phyloP scores from a whole-genome alignment of 2,888 invertebrate genomes.

The Eilema caniola region DNA sequence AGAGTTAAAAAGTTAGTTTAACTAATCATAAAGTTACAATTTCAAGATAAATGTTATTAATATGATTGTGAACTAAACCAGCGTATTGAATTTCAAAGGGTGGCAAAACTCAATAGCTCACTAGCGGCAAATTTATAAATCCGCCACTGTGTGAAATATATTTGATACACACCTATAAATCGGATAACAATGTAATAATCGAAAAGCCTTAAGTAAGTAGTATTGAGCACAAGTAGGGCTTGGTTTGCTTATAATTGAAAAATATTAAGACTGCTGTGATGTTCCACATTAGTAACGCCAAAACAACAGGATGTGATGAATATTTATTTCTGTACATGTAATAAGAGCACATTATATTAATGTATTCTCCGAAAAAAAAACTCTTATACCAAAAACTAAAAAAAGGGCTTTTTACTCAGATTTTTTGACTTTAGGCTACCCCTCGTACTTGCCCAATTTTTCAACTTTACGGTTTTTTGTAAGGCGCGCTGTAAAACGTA shows the following conservation, averaged over 20 bases:
- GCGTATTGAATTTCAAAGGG: no score
- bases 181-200: no score
- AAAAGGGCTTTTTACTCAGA: not conserved
- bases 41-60: no score
- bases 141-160: no score
- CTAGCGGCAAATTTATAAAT: no score
- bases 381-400: not conserved
- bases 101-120: no score
- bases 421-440: not conserved
- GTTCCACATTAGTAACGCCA: not conserved
- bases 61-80: no score
- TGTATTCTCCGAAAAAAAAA: not conserved
- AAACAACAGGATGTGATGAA: not conserved
- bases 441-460: conserved; percentile 18
- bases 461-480: conserved; percentile 35
- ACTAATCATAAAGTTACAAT: no score
- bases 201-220: no score
- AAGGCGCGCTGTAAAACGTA: conserved; percentile 30
- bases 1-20: no score
- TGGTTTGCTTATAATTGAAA: not conserved
- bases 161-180: no score
- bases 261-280: not conserved
- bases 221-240: not conserved
- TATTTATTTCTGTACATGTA: not conserved
- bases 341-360: not conserved